Evolutionary conservation across 1,140 invertebrate genomes (phyloP), one percentile per base, ranked within the genome.

Genomic region (Caenorhabditis inopinata): DNA sequence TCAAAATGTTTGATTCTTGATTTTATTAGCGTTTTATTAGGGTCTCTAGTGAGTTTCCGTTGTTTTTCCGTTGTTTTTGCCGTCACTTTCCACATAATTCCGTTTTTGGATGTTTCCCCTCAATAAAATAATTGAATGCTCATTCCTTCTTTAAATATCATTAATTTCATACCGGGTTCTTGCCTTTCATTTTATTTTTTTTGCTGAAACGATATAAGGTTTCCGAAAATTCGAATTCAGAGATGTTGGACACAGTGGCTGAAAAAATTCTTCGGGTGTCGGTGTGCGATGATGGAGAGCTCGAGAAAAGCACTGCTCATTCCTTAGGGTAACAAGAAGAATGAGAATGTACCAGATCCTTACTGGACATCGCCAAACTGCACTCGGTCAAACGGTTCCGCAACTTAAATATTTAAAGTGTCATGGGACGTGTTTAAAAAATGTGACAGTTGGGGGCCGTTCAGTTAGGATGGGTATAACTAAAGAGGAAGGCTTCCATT

Each of bases 261-360:
- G 51, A 58, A 58, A 68, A 68, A 1, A 12, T 68, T 38, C 58
- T 68, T 18, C 58, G 58, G 27, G 58, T 68, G 11, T 38, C 58
- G n/a, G 58, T 68, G 6, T 68, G 58, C 32, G 32, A 68, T 38
- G 58, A 75, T 27, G 73, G 73, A 47, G 73, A 46, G 23, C 46
- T 48, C 45, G 73, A 48, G 16, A 48, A 46, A 47, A 48, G 23
- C 73, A 75, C 73, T 6, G 12, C 46, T 46, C 45, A 75, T 75
- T 12, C 48, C 2, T 47, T 46, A 29, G 42, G 42, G 45, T 49
- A 76, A 5, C 38, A 42, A 42, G 38, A 42, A 42, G 14, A 42
- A 42, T 42, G 38, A 5, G 38, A 42, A 7, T 42, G 5, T 42
- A 5, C 38, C 5, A 42, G 38, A 5, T 7, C 38, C n/a, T n/a